A percentile compares a stretch with the other conserved stretches of the same genome.
Conservation (phyloP, 2,113 vertebrate genomes). For the Hyaena hyaena region DNA sequence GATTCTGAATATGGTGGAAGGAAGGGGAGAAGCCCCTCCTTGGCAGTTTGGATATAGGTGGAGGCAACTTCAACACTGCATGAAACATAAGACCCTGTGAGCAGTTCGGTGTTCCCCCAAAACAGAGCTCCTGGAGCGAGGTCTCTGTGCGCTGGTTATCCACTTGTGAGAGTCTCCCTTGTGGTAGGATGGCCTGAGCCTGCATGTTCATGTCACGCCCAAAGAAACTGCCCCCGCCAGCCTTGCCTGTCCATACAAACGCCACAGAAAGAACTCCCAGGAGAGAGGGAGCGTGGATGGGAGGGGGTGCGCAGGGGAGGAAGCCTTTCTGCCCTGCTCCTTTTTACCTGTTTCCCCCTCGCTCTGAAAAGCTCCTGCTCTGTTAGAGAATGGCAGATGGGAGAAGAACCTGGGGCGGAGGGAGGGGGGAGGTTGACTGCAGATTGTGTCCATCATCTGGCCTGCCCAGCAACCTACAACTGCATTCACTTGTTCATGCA, state of each 20-base stretch:
- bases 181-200: neutral
- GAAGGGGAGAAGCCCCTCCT: too few relatives aligned
- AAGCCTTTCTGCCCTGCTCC: neutral
- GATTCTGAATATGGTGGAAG: rapidly evolving
- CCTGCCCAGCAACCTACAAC: neutral
- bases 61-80: neutral
- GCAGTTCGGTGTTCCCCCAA: neutral
- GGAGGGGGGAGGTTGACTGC: neutral
- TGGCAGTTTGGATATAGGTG: neutral
- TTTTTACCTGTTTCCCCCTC: neutral
- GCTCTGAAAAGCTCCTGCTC: neutral
- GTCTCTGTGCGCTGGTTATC: neutral
- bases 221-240: neutral
- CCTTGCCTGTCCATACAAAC: neutral
- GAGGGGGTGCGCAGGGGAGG: neutral
- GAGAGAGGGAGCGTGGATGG: too few relatives aligned
- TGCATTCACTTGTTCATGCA: neutral
- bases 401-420: neutral
- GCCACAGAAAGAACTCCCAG: too few relatives aligned
- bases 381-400: too few relatives aligned
- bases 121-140: neutral
- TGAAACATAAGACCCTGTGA: rapidly evolving
- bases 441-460: neutral
- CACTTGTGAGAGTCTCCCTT: neutral
- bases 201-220: neutral